Percentiles rank a stretch among this genome's conserved stretches.
Conservation (phyloP, 2,888 invertebrate species). For the Eristalis arbustorum region DNA sequence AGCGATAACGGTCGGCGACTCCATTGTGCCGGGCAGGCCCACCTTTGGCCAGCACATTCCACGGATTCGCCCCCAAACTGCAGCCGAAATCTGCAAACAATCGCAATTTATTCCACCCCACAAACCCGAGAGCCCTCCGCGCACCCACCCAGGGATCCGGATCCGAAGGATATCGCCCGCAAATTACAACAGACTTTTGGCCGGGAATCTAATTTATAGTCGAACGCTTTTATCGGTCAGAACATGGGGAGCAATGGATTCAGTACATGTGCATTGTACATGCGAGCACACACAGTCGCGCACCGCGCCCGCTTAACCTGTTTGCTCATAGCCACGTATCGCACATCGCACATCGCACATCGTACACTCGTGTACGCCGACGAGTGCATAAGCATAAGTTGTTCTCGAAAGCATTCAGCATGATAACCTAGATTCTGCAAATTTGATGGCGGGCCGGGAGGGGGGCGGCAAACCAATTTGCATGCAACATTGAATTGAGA, state of each 20-base stretch:
- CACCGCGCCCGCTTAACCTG: constrained; percentile 14
- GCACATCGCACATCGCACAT: constrained; percentile 18
- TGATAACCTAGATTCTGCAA: constrained; percentile 17
- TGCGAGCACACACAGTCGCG: not conserved
- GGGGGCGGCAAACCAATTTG: not conserved
- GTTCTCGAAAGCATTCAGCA: constrained; percentile 9
- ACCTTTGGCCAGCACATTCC: not conserved
- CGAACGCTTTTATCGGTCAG: constrained; percentile 18
- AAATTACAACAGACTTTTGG: constrained; percentile 5
- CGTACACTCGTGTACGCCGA: not conserved
- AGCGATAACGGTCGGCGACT: not conserved
- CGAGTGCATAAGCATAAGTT: constrained; percentile 6
- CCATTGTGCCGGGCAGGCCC: not conserved
- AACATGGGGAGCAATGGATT: not conserved
- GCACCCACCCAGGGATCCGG: not conserved
- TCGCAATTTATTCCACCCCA: not conserved
- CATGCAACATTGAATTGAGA: not conserved
- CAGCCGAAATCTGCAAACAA: not conserved
- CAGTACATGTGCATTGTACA: not conserved
- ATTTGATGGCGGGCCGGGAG: not conserved
- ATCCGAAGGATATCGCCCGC: not conserved
- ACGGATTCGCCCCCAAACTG: not conserved
- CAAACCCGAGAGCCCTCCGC: not conserved
- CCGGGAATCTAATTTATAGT: constrained; percentile 13
- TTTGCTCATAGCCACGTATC: constrained; percentile 29